phyloP scores from a whole-genome alignment of 1,140 invertebrate species.

The Adelges cooleyi region DNA sequence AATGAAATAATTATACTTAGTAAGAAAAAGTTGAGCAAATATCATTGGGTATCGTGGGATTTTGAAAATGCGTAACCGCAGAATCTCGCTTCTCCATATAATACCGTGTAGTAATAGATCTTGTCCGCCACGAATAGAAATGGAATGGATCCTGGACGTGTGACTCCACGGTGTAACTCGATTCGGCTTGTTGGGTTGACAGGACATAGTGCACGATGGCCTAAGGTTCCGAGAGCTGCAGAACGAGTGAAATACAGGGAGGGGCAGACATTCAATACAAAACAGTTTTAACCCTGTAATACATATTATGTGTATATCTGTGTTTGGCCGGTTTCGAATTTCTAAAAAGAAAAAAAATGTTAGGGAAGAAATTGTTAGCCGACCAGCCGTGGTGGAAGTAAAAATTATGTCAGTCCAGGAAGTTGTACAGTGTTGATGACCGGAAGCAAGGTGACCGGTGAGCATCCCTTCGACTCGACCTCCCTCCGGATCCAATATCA shows the following conservation, averaged over 20 bases:
- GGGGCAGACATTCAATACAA: slow-evolving; percentile 20
- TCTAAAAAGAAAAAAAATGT: not conserved
- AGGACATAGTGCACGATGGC: slow-evolving; percentile 16
- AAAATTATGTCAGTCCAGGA: slow-evolving; percentile 23
- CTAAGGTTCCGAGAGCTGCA: not conserved
- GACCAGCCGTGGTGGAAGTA: slow-evolving; percentile 9
- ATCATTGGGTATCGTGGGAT: slow-evolving; percentile 20
- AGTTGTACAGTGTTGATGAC: slow-evolving; percentile 18
- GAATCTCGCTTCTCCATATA: slow-evolving; percentile 15
- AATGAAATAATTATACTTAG: too few species aligned
- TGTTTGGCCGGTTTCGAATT: slow-evolving; percentile 12
- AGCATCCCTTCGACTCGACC: slow-evolving; percentile 1
- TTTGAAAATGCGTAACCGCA: slow-evolving; percentile 26
- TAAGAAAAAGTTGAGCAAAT: slow-evolving; percentile 1
- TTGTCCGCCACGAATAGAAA: slow-evolving; percentile 22
- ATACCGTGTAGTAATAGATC: slow-evolving; percentile 22
- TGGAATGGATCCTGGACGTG: slow-evolving; percentile 25
- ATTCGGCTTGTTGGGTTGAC: slow-evolving; percentile 18
- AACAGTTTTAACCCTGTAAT: slow-evolving; percentile 24
- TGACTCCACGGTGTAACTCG: slow-evolving; percentile 24
- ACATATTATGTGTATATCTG: not conserved
- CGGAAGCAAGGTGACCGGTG: slow-evolving; percentile 13
- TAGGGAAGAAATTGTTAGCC: not conserved
- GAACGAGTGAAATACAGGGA: not conserved
- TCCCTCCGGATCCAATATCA: not conserved